phyloP scores from a whole-genome alignment of 2,113 vertebrate species.

The Boleophthalmus pectinirostris region DNA sequence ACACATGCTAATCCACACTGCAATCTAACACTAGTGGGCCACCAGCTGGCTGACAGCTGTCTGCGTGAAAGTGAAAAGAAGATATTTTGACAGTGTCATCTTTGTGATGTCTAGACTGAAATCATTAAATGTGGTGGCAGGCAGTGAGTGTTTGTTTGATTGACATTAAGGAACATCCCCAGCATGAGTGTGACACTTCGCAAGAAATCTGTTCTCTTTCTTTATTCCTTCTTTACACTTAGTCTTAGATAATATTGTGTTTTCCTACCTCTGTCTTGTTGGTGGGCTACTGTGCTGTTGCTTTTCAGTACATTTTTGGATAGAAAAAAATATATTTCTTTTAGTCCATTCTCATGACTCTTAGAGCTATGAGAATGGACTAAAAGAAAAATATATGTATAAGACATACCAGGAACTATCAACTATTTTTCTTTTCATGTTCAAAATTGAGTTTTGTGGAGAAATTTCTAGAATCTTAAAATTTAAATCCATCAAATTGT shows the following conservation, averaged over 20 bases:
- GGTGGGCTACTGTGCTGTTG: too few species aligned
- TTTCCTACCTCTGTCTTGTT: slow-evolving; percentile 6
- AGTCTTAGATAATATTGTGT: neutral
- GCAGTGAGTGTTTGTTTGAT: slow-evolving; percentile 43
- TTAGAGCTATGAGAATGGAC: too few species aligned
- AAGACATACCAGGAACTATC: too few species aligned
- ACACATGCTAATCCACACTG: slow-evolving; percentile 11
- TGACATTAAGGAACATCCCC: slow-evolving; percentile 51
- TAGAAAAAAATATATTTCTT: too few species aligned
- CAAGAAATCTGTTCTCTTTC: slow-evolving; percentile 28
- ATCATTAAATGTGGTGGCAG: slow-evolving; percentile 57
- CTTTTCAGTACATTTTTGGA: too few species aligned
- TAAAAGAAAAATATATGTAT: too few species aligned
- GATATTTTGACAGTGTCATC: slow-evolving; percentile 68
- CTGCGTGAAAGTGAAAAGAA: slow-evolving; percentile 48
- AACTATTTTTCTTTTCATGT: too few species aligned
- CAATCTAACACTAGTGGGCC: slow-evolving; percentile 46
- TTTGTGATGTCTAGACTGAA: slow-evolving; percentile 61
- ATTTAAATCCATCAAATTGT: too few species aligned
- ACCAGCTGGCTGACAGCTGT: slow-evolving; percentile 72
- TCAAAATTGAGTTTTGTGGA: too few species aligned
- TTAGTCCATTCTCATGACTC: too few species aligned
- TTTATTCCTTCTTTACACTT: slow-evolving; percentile 25
- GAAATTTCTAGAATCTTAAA: too few species aligned
- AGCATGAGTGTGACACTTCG: slow-evolving; percentile 37